phyloP scores from a whole-genome alignment of 2,888 invertebrate genomes.

The Lottia scabra region DNA sequence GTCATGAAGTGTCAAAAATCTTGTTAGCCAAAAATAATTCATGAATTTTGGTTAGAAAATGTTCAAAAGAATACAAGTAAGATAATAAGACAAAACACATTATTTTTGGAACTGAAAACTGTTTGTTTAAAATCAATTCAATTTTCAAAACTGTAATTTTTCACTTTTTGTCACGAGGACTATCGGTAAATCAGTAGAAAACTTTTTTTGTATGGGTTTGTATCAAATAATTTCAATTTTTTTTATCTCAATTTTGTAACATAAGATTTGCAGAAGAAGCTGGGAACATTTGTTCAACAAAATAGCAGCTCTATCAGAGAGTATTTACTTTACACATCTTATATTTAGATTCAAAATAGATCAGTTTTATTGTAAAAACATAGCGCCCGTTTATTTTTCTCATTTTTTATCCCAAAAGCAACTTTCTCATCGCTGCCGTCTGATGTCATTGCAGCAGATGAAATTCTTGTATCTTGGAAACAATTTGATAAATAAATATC shows the following conservation, averaged over 20 bases:
- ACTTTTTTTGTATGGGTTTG: not conserved
- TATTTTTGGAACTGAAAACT: too few species aligned
- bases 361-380: slow-evolving; percentile 1
- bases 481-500: not conserved
- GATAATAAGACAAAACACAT: too few species aligned
- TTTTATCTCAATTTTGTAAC: not conserved
- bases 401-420: too few species aligned
- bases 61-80: too few species aligned
- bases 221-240: not conserved
- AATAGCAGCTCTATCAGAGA: not conserved
- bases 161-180: too few species aligned
- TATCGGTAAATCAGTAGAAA: too few species aligned
- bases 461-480: not conserved
- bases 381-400: not conserved
- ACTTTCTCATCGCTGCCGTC: not conserved
- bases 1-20: too few species aligned
- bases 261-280: not conserved
- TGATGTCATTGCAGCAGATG: not conserved
- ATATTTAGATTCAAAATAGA: not conserved
- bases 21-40: too few species aligned
- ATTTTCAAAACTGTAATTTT: too few species aligned
- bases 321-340: not conserved
- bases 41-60: too few species aligned
- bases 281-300: not conserved
- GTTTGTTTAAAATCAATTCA: too few species aligned